Percentiles rank a stretch among this genome's conserved stretches.
These are phyloP conservation scores for Podarcis raffonei DNA, from an alignment of 2,113 vertebrate genomes.

Conservation along the genomic window DNA sequence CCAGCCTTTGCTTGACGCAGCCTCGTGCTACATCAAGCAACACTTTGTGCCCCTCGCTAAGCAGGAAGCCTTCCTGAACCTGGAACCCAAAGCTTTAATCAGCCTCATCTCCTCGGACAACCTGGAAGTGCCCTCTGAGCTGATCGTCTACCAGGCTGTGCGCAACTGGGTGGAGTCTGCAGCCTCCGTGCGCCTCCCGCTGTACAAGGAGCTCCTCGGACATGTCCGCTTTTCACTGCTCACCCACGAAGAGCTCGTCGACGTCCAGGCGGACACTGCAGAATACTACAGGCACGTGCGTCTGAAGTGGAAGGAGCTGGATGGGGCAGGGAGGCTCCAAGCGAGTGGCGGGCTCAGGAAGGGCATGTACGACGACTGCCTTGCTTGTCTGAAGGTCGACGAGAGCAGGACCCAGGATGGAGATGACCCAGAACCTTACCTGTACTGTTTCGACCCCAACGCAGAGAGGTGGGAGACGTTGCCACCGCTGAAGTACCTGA, in stretches of 20 bases:
- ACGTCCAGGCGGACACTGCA: constrained; percentile 21
- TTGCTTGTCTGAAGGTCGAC: constrained; percentile 81
- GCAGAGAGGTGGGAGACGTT: constrained; percentile 83
- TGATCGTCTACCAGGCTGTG: constrained; percentile 79
- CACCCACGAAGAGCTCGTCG: constrained; percentile 72
- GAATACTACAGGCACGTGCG: constrained; percentile 43
- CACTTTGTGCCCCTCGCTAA: constrained; percentile 80
- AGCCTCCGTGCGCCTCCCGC: constrained; percentile 73
- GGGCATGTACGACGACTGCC: constrained; percentile 85
- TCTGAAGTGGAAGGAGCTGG: constrained; percentile 76
- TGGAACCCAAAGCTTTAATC: constrained; percentile 78
- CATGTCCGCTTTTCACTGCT: constrained; percentile 81
- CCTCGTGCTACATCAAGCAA: constrained; percentile 79
- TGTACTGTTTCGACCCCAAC: constrained; percentile 83
- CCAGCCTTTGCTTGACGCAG: constrained; percentile 79
- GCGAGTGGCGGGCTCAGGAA: constrained; percentile 77
- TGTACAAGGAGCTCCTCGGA: constrained; percentile 78
- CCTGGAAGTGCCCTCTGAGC: constrained; percentile 79
- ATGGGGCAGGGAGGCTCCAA: constrained; percentile 70
- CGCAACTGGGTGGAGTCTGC: constrained; percentile 82
- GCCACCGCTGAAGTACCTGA: constrained; percentile 76
- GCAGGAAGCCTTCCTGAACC: constrained; percentile 80
- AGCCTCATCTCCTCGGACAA: constrained; percentile 81
- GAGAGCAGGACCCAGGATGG: constrained; percentile 74
- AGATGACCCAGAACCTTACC: constrained; percentile 67